phyloP scores from a whole-genome alignment of 2,797 vertebrate species.

The Iguana delicatissima region DNA sequence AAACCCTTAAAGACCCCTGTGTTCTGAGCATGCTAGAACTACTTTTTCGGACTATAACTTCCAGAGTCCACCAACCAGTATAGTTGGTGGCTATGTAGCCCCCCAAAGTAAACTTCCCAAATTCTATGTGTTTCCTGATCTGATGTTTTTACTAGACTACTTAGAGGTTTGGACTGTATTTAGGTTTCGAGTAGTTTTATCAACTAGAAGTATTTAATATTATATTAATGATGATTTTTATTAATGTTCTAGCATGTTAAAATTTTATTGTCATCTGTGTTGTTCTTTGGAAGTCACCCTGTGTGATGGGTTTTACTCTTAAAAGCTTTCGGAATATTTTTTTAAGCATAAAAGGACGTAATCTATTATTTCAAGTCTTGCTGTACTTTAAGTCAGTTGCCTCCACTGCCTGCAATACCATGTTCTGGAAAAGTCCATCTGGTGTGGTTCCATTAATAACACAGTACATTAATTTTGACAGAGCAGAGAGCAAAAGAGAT shows the following conservation, averaged over 20 bases:
- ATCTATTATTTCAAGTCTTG: background rate
- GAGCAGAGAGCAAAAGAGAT: background rate
- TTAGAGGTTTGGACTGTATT: background rate
- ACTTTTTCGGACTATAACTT: no score
- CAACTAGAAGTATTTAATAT: background rate
- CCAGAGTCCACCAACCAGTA: no score
- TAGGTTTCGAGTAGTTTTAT: background rate
- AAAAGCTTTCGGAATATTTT: background rate
- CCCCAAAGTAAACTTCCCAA: no score
- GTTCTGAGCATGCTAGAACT: background rate
- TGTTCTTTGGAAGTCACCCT: background rate
- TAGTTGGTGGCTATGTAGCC: no score
- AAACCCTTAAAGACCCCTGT: background rate
- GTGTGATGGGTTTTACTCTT: background rate
- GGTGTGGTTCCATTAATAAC: background rate
- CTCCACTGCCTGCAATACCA: background rate
- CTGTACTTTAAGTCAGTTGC: accelerated
- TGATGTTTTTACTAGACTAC: background rate
- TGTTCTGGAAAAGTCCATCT: background rate
- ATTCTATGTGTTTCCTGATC: background rate
- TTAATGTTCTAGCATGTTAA: background rate
- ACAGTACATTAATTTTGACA: background rate
- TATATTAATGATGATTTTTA: background rate
- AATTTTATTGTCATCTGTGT: background rate
- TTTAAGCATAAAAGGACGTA: background rate